Base-by-base conservation (phyloP, 2,797 vertebrate genomes). In the Propithecus deckenii region DNA sequence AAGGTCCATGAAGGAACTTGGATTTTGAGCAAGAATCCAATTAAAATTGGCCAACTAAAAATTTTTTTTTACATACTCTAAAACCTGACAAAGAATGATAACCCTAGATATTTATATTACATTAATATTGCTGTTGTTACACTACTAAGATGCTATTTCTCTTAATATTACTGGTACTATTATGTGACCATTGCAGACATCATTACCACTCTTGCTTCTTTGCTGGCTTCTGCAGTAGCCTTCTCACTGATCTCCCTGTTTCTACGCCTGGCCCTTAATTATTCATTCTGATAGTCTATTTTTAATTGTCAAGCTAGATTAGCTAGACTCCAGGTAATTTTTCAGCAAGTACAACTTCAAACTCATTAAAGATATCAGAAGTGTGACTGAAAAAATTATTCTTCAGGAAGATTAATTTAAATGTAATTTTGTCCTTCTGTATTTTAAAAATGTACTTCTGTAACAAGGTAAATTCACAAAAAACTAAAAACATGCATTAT, bases 291-390 rank as follows among this genome's bases (percentile, higher is more conserved):
- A 72, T 59, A n/a, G 35, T 69, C 57, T 50, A 2, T 57, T 90
- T 95, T 79, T 86, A 43, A 87, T 87, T 79, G 57, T 87, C 63
- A 57, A 50, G 35, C 35, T 92, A 50, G 85, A 81, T 32, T 52
- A 72, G 22, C 43, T 67, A 30, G 55, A 89, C 46, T 78, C 69
- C 18, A 6, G 22, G 41, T 50, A 48, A 41, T 46, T 89, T 91
- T 48, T 61, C 48, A 69, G 41, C 11, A 25, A 75, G 20, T 50
- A 52, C 30, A 69, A 74, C 48, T 79, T 91, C n/a, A 94, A 79
- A 88, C 25, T 52, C 81, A 87, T 18, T 63, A 86, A 48, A 5
- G 22, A 0, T 76, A 63, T 67, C 18, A 61, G 50, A 78, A 65
- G 7, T 71, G 17, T 35, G 35, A 78, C 48, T 35, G 4, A n/a